Evolutionary conservation across 2,888 invertebrate species (phyloP), one percentile per base, ranked within the genome.

Genomic region (Ophion obscuratus): DNA sequence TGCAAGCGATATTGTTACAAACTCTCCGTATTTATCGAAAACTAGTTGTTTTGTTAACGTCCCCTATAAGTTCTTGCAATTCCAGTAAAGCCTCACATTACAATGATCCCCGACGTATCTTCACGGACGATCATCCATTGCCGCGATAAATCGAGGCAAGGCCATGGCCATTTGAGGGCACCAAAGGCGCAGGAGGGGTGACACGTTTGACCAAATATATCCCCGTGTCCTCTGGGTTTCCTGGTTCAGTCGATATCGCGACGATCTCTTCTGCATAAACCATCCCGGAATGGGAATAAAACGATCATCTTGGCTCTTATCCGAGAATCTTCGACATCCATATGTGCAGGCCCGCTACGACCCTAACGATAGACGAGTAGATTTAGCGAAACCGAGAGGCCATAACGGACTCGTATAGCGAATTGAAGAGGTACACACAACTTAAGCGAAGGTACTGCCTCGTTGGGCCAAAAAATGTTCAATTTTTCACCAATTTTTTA

Each of bases 231-330:
- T 40, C 2, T 2, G n/a, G 59, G 40, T 44, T 61, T 47, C 62
- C n/a, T 11, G 11, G n/a, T 73, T 20, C 20, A 61, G n/a, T 17
- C 68, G 44, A 44, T 40, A 70, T 68, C 68, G 68, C 27, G 7
- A 78, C 17, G 44, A 68, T 70, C 59, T 27, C 24, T 61, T 44
- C 44, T 44, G 4, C 78, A 11, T 44, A 27, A 68, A 68, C n/a
- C 27, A 24, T 44, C 27, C 17, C 20, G 14, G 27, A 61, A 61
- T 47, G 59, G 61, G 27, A 68, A 78, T 44, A 27, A 70, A 78
- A 68, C 44, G 61, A 78, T 68, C 47, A 68, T 68, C 27, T 61
- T 17, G 24, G 6, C 40, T 24, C 24, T 67, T 78, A 78, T 77
- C 77, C 5, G 11, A 57, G 53, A 57, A 53, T 62, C 64, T 77